Base-by-base conservation (phyloP, 2,113 vertebrate genomes). In the Pyxicephalus adspersus region DNA sequence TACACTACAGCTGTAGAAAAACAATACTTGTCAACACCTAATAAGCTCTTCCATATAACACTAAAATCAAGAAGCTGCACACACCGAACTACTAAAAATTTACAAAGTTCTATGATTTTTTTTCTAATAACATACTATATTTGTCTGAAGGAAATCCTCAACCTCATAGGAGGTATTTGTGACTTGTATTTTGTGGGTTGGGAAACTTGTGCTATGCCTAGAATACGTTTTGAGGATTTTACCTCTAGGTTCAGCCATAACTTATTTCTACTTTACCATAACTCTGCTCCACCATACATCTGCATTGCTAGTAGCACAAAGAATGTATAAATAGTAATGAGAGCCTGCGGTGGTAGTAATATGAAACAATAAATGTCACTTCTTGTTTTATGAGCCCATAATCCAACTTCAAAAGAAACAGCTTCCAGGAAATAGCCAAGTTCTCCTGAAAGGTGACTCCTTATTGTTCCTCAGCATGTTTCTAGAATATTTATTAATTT, bases 291-390 rank as follows among this genome's bases (percentile, higher is more conserved):
- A 55, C 25, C 23, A 54, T 54, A 25, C 25, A 26, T 31, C 50
- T 67, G 64, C 64, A n/a, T 0, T 68, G 26, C 20, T 66, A 61
- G 52, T 28, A 75, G n/a, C 57, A 20, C 19, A 34, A 29, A 13
- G 63, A 18, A 45, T 22, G 19, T 78, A 78, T 78, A 34, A 54
- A 67, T 58, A 68, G 76, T 78, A 38, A 67, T 45, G 52, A 58
- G 52, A 19, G 64, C 64, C 51, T 20, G 76, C 54, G 45, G 52
- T 67, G 54, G 51, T 67, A 45, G 64, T 58, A 58, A 66, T 57
- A 78, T 67, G 28, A 64, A 78, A 57, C 76, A 66, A 67, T 78
- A 78, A 78, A 68, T 68, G 64, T 78, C 64, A 68, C 64, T 54
- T 3, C 31, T 25, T 78, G 63, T 60, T 68, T 78, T 78, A 78